These are phyloP conservation scores for Cantharis flavilabris DNA, from an alignment of 2,888 invertebrate genomes.

Conservation along the genomic window DNA sequence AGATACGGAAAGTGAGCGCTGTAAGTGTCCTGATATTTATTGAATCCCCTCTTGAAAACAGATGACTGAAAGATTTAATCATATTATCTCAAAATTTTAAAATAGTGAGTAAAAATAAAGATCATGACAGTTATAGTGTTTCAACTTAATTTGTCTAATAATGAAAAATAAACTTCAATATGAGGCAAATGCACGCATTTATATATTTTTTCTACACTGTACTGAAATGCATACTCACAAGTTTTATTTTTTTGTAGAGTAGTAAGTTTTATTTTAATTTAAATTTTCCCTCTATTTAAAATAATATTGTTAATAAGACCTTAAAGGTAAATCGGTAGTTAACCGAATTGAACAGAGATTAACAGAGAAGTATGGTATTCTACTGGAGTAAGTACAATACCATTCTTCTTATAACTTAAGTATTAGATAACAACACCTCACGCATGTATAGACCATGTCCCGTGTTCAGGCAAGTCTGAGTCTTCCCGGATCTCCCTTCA, in stretches of 20 bases:
- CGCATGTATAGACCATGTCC: slow-evolving; percentile 54
- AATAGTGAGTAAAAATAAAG: slow-evolving; percentile 45
- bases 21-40: slow-evolving; percentile 65
- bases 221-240: slow-evolving; percentile 30
- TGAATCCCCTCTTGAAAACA: slow-evolving; percentile 36
- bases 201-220: slow-evolving; percentile 25
- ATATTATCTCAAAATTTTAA: slow-evolving; percentile 26
- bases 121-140: slow-evolving; percentile 59
- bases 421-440: slow-evolving; percentile 44
- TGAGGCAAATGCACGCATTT: slow-evolving; percentile 27
- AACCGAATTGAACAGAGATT: slow-evolving; percentile 25
- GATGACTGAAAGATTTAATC: slow-evolving; percentile 27
- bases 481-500: slow-evolving; percentile 96
- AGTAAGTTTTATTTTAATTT: slow-evolving; percentile 20
- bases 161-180: slow-evolving; percentile 24
- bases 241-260: slow-evolving; percentile 20
- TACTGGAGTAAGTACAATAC: slow-evolving; percentile 31
- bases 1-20: slow-evolving; percentile 91
- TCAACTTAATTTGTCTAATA: slow-evolving; percentile 45
- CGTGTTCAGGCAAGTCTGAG: slow-evolving; percentile 88
- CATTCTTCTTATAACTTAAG: slow-evolving; percentile 34
- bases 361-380: slow-evolving; percentile 35
- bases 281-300: slow-evolving; percentile 6
- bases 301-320: not conserved
- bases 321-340: not conserved